A percentile compares a stretch with the other conserved stretches of the same genome.
Conservation (phyloP, 2,113 vertebrate genomes). For the Bambusicola thoracicus region DNA sequence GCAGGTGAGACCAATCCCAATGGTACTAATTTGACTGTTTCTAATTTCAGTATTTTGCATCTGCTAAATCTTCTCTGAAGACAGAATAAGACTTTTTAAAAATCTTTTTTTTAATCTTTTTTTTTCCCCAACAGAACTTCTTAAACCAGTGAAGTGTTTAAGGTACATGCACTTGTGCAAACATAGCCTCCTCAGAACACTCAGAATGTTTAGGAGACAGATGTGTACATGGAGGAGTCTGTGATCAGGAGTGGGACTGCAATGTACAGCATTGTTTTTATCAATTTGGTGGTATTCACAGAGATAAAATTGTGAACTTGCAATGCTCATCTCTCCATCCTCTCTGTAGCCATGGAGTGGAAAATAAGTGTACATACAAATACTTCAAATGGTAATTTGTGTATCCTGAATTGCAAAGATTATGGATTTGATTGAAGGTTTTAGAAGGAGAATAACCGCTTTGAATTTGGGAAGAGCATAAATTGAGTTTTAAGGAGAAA, state of each 20-base stretch:
- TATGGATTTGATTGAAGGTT: neutral
- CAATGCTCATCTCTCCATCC: neutral
- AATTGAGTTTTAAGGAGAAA: neutral
- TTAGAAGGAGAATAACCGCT: neutral
- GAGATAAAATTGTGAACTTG: neutral
- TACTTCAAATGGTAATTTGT: conserved; percentile 2
- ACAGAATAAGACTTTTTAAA: neutral
- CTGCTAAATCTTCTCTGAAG: neutral
- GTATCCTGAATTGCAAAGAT: neutral
- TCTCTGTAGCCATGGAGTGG: neutral
- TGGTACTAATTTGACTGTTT: neutral
- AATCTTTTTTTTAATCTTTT: no score
- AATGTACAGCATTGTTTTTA: neutral
- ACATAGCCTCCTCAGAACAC: neutral
- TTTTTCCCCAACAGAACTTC: neutral
- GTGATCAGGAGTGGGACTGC: neutral
- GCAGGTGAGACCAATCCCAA: neutral
- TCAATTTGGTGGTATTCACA: neutral
- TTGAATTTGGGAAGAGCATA: neutral
- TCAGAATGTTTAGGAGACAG: neutral
- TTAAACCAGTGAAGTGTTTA: neutral
- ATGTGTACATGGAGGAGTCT: neutral
- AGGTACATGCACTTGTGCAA: neutral
- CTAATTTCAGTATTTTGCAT: neutral
- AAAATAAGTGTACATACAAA: neutral